Base-by-base conservation (phyloP, 2,888 invertebrate genomes). In the Caenorhabditis sp. region DNA sequence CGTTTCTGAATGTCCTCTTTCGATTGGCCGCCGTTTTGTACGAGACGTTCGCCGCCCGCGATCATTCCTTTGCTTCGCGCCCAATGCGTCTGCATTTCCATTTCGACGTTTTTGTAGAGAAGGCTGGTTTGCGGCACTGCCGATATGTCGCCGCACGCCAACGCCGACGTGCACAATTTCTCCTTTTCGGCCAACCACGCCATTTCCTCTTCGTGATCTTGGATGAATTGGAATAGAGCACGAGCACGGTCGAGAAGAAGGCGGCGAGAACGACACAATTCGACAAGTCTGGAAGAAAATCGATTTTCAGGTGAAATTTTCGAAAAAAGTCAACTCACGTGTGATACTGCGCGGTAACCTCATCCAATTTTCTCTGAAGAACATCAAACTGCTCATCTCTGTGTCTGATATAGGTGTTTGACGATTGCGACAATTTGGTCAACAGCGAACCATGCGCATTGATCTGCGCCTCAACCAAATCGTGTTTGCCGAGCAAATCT, bases 141-240 rank as follows among this genome's bases (percentile, higher is more conserved):
- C 63, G 94, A 91, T 57, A 97, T 90, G 89, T 99, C 97, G 89
- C 95, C 96, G 0, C 95, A 95, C 0, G 93, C 92, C 27, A 95
- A 93, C n/a, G 93, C 94, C 0, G 95, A 93, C 87, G 93, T 93
- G 88, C 96, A 95, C 73, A 96, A 93, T 36, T 81, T 75, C 88
- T 95, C 94, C 88, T 95, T 95, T 88, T 99, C 97, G 0, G 93
- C 92, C 64, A 97, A 91, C 97, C 97, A 97, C 0, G 94, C 93
- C 90, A 97, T 96, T 89, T 97, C 97, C 85, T 97, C 97, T 84
- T 97, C 97, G 83, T 95, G 93, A 88, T 97, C 97, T 89, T 96
- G 95, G 12, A 80, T 90, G 89, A 97, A 96, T 89, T 96, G 95
- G 90, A 93, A 96, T 85, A 95, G 93, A 87, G 94, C 93, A 69